Evolutionary conservation across 2,113 vertebrate species (phyloP).

Genomic region (Neotragus moschatus): DNA sequence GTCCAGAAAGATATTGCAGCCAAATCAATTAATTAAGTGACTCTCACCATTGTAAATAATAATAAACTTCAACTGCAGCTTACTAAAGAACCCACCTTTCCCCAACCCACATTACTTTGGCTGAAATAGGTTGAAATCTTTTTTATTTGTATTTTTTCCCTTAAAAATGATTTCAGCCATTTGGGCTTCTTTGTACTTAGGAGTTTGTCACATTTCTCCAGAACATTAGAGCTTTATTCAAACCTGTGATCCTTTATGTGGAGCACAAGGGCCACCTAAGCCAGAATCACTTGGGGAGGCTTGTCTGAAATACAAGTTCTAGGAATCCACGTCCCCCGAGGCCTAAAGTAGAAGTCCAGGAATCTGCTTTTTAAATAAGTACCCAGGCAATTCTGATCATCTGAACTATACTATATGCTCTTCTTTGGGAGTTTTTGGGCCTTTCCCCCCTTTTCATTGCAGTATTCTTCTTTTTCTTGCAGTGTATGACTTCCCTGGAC

Average conservation of each 20-base stretch:
- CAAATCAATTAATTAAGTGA: slow-evolving; percentile 25
- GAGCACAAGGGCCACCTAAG: neutral
- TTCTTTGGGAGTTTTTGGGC: neutral
- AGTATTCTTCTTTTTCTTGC: neutral
- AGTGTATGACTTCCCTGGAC: neutral
- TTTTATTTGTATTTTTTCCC: slow-evolving; percentile 40
- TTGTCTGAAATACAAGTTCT: neutral
- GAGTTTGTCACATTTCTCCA: neutral
- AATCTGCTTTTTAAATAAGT: neutral
- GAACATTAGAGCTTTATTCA: neutral
- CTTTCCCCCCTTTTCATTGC: neutral
- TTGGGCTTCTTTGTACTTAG: neutral
- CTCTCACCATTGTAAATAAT: slow-evolving; percentile 22
- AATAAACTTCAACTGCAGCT: neutral
- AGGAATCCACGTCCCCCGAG: neutral
- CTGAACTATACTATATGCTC: neutral
- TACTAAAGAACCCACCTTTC: neutral
- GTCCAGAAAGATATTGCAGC: slow-evolving; percentile 1
- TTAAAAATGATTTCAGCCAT: neutral
- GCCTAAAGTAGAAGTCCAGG: neutral
- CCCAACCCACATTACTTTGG: neutral
- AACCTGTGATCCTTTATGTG: neutral
- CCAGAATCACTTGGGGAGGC: neutral
- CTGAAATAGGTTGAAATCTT: neutral
- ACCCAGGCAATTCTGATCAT: neutral